These are phyloP conservation scores for Limnodromus scolopaceus DNA, from an alignment of 2,797 vertebrate species.

Conservation along the genomic window DNA sequence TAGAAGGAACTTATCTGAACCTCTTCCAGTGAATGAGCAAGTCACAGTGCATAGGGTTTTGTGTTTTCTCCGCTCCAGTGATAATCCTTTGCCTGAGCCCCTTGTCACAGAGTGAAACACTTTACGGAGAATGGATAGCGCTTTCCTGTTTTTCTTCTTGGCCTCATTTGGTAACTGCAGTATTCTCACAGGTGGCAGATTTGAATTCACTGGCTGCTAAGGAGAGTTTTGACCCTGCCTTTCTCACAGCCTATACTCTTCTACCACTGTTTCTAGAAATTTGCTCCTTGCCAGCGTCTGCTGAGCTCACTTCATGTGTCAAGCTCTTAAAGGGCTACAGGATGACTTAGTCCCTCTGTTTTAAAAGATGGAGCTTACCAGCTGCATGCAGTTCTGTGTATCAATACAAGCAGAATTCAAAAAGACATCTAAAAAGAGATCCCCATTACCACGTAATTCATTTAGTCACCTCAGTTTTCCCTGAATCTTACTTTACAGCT, in stretches of 20 bases:
- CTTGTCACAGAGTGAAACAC: neutral
- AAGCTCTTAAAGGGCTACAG: neutral
- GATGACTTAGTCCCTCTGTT: neutral
- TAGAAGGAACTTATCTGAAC: neutral
- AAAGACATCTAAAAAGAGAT: neutral
- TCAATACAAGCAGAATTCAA: neutral
- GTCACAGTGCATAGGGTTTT: neutral
- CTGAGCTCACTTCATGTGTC: neutral
- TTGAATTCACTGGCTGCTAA: neutral
- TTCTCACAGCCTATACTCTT: neutral
- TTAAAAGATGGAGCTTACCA: neutral
- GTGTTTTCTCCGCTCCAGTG: neutral
- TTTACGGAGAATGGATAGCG: neutral
- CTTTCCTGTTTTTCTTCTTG: neutral
- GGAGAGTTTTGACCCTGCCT: neutral
- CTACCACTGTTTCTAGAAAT: neutral
- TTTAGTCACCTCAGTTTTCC: neutral
- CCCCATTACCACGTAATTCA: neutral
- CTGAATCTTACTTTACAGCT: neutral
- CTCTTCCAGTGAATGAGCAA: neutral
- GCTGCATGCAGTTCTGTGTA: neutral
- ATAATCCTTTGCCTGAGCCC: neutral
- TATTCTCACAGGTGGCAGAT: neutral
- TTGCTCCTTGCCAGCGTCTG: neutral
- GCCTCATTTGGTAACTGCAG: neutral